A percentile compares a stretch with the other conserved stretches of the same genome.
Conservation (phyloP, 2,797 vertebrate species). For the Tadarida brasiliensis region DNA sequence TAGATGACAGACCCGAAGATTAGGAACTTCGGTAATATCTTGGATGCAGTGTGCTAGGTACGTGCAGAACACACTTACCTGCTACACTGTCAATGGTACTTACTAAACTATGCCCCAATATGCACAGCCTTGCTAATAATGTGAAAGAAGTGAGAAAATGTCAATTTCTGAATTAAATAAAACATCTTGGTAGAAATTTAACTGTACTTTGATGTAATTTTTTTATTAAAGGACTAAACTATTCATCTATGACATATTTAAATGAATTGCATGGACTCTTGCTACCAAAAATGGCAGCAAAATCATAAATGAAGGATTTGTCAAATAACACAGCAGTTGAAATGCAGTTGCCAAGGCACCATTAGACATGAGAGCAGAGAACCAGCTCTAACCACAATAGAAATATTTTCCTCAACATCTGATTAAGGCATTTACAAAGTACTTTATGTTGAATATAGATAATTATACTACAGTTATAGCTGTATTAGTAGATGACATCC, state of each 20-base stretch:
- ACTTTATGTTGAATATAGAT: background rate
- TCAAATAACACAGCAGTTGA: background rate
- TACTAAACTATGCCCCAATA: background rate
- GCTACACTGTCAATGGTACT: accelerated
- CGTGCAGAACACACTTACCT: background rate
- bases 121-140: background rate
- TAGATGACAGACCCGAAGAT: background rate
- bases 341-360: background rate
- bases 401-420: background rate
- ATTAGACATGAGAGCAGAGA: background rate
- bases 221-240: background rate
- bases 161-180: background rate
- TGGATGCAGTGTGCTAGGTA: accelerated
- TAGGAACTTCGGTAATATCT: background rate
- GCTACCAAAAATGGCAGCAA: background rate
- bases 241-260: background rate
- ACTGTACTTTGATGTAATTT: background rate
- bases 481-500: background rate
- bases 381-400: background rate
- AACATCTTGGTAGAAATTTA: background rate
- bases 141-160: background rate
- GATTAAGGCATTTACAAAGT: background rate
- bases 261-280: background rate
- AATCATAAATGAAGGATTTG: background rate
- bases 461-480: constrained; percentile 10